A percentile compares a stretch with the other conserved stretches of the same genome.
Conservation (phyloP, 2,888 invertebrate species). For the Helicoverpa assulta region DNA sequence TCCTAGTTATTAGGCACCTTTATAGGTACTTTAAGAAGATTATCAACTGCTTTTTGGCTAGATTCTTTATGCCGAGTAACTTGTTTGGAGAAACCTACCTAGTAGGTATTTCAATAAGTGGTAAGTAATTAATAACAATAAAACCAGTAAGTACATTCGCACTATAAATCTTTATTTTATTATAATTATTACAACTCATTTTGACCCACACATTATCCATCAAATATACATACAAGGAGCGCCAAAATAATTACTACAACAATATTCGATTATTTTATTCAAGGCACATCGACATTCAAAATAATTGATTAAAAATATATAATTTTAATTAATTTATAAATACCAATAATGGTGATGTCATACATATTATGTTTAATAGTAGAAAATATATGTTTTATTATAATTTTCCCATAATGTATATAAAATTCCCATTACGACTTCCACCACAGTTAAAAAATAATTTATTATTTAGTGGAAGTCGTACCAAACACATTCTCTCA, state of each 20-base stretch:
- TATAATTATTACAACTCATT: conserved; percentile 59
- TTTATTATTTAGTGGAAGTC: neutral
- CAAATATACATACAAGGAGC: conserved; percentile 67
- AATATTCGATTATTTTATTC: conserved; percentile 35
- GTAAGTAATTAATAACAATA: neutral
- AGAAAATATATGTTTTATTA: conserved; percentile 10
- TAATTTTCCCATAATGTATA: conserved; percentile 5
- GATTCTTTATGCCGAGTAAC: too few relatives aligned
- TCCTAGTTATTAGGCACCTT: too few relatives aligned
- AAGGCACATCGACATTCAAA: conserved; percentile 40
- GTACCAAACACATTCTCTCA: conserved; percentile 12
- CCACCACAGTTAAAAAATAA: neutral
- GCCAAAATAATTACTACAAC: conserved; percentile 42
- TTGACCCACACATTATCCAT: conserved; percentile 57
- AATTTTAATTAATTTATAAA: conserved; percentile 26
- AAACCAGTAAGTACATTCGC: conserved; percentile 37
- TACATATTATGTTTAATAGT: conserved; percentile 12
- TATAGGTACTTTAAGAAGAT: too few relatives aligned
- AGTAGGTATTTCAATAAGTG: too few relatives aligned
- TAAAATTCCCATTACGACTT: conserved; percentile 10
- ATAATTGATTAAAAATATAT: conserved; percentile 19
- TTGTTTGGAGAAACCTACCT: too few relatives aligned
- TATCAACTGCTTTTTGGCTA: too few relatives aligned
- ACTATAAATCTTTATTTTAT: conserved; percentile 61
- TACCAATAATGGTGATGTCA: conserved; percentile 41